A percentile compares a stretch with the other conserved stretches of the same genome.
Conservation (phyloP, 2,113 vertebrate species). For the Pipa parva region DNA sequence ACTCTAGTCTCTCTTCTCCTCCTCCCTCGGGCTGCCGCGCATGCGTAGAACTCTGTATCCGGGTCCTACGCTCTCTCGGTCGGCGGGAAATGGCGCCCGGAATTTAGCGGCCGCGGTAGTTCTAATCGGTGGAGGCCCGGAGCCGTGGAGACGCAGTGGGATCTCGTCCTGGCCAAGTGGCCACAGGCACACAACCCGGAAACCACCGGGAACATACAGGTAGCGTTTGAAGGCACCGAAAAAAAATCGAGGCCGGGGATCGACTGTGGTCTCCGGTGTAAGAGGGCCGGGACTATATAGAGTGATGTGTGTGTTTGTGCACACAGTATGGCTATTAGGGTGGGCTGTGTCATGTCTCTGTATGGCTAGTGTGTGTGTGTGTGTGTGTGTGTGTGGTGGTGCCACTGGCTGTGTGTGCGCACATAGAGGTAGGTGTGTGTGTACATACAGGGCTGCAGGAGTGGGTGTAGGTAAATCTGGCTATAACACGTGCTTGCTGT, state of each 20-base stretch:
- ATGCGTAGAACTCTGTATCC: constrained; percentile 73
- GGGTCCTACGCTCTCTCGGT: constrained; percentile 81
- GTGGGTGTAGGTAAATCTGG: no score
- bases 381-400: no score
- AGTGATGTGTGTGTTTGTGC: no score
- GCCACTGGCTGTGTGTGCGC: no score
- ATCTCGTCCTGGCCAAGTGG: constrained; percentile 34
- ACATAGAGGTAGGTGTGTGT: no score
- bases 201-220: constrained; percentile 52
- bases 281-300: constrained; percentile 3
- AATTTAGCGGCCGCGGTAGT: constrained; percentile 63
- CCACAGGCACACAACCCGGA: constrained; percentile 30
- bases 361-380: no score
- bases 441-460: no score
- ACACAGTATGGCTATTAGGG: no score
- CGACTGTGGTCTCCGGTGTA: constrained; percentile 11
- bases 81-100: constrained; percentile 97
- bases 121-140: constrained; percentile 42
- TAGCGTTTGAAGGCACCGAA: constrained; percentile 12
- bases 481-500: no score
- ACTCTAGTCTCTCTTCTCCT: not conserved
- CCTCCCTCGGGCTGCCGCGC: constrained; percentile 37
- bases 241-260: constrained; percentile 11
- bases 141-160: constrained; percentile 42
- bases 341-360: no score